Conservation (phyloP, 2,797 vertebrate species). For the Darevskia nairensis region DNA sequence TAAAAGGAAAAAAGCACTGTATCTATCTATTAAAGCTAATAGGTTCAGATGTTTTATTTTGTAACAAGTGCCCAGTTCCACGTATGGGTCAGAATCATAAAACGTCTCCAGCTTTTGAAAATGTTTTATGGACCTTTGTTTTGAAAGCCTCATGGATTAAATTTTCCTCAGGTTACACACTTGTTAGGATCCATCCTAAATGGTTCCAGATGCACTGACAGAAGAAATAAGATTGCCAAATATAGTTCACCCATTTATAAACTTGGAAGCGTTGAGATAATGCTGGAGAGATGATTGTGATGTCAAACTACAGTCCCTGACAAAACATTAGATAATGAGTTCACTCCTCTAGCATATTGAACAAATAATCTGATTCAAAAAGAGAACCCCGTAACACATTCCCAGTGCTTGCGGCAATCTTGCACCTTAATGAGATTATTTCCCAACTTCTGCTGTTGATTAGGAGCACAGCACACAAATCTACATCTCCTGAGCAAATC, state of each 20-base stretch:
- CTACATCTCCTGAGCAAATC: background rate
- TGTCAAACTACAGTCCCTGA: background rate
- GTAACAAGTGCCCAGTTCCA: background rate
- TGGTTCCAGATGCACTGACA: background rate
- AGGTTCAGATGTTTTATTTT: background rate
- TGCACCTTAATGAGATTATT: constrained; percentile 68
- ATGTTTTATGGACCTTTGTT: constrained; percentile 1
- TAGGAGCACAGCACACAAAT: constrained; percentile 10
- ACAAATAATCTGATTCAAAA: constrained; percentile 18
- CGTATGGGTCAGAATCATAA: background rate
- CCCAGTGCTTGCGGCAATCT: constrained; percentile 29
- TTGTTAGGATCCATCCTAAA: constrained; percentile 3
- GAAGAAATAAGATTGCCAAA: constrained; percentile 14
- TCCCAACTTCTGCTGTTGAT: constrained; percentile 52
- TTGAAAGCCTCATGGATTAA: background rate
- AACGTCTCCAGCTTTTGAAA: background rate
- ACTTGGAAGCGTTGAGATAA: background rate
- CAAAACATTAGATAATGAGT: constrained; percentile 21
- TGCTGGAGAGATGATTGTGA: background rate
- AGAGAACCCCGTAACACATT: constrained; percentile 30
- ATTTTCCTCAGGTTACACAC: background rate
- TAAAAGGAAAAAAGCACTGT: background rate
- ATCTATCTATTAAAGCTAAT: background rate
- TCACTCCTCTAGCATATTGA: constrained; percentile 2
- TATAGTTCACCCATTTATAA: constrained; percentile 21